Evolutionary conservation across 2,888 invertebrate genomes (phyloP), one percentile per base, ranked within the genome.

Genomic region (Amphimallon solstitiale): DNA sequence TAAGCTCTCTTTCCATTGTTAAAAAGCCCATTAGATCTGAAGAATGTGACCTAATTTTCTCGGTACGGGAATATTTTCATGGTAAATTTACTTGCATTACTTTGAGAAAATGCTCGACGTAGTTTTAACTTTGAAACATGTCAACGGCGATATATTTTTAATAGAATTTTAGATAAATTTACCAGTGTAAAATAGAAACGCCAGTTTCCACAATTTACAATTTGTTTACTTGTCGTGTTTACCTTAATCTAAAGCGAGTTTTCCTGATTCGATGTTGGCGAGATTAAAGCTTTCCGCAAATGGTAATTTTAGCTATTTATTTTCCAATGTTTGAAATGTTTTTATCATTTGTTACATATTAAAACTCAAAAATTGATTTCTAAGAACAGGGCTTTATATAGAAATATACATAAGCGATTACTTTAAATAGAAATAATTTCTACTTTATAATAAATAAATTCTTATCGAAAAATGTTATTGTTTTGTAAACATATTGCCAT

Each of bases 41-140:
- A 56, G 65, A 65, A 65, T 65, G 48, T 60, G 65, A 49, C 61
- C 60, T 65, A 65, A 65, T 65, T 60, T 65, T 46, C 17, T 6
- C 35, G 12, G 35, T 23, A 29, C 38, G 37, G 5, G 49, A 62
- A 62, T 21, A 49, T 29, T 52, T 63, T 54, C 45, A 52, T 46
- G 54, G 52, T 21, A 37, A 54, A 56, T 54, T 63, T 63, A 54
- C 63, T 45, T 63, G 54, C 52, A 46, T 56, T 56, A 56, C 40
- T 56, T 56, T 54, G 35, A 29, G 19, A 29, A 35, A 51, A 54
- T 35, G 54, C 54, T 63, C 40, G 21, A 63, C 43, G 34, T 12
- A 34, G 63, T 54, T 52, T 63, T 43, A 29, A 45, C 52, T n/a
- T 19, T 10, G 15, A 23, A 43, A 43, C 37, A 43, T 46, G 63